Percentiles rank a stretch among this genome's conserved stretches.
Evolutionary conservation across 2,113 vertebrate genomes (phyloP).

Genomic region (Meriones unguiculatus): DNA sequence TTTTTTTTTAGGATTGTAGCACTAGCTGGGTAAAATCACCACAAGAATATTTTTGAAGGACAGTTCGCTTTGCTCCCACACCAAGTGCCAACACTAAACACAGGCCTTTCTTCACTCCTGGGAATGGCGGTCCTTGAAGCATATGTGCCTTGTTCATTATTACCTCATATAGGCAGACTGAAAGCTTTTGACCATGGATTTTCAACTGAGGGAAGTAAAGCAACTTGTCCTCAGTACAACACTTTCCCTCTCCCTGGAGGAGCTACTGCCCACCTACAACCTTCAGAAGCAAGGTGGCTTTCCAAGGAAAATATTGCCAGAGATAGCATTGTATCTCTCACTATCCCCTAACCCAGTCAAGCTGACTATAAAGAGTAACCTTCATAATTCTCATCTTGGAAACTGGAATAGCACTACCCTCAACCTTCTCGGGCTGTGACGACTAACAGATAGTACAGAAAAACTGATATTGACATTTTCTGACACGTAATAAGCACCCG

Average conservation of each 20-base stretch:
- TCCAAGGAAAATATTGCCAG: background rate
- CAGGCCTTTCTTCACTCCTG: background rate
- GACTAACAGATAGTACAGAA: background rate
- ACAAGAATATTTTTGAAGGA: background rate
- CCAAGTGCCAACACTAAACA: background rate
- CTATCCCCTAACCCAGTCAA: too few relatives aligned
- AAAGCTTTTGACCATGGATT: background rate
- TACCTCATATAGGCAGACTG: background rate
- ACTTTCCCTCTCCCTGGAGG: background rate
- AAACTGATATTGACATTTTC: background rate
- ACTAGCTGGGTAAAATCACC: background rate
- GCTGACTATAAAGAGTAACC: background rate
- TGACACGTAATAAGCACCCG: too few relatives aligned
- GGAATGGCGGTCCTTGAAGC: background rate
- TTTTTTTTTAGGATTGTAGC: background rate
- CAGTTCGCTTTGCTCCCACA: background rate
- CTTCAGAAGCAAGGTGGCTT: slow-evolving; percentile 15
- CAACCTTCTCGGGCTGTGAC: background rate
- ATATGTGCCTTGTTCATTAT: background rate
- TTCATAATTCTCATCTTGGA: background rate
- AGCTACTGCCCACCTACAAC: background rate
- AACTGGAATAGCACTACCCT: background rate
- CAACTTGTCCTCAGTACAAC: background rate
- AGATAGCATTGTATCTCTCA: background rate
- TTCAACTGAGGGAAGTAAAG: background rate